Base-by-base conservation (phyloP, 2,888 invertebrate genomes). In the Eupelmus urozonus region DNA sequence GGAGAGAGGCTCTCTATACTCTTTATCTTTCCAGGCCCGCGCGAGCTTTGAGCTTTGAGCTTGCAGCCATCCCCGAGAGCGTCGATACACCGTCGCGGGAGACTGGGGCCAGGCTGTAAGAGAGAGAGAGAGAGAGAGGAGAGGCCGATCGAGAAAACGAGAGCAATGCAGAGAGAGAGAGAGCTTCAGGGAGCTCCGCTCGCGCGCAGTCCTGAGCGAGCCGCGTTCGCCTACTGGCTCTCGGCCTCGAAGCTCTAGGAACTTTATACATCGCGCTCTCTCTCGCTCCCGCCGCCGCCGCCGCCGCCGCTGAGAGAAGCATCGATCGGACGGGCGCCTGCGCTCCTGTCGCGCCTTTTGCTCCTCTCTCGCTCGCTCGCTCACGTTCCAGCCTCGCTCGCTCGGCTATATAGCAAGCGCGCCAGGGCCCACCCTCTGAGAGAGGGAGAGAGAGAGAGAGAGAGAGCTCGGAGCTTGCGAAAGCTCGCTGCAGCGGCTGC, bases 261-360 rank as follows among this genome's bases (percentile, higher is more conserved):
- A 88, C 88, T 89, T 89, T 89, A 88, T 89, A 89, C n/a, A n/a
- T n/a, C n/a, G n/a, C n/a, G n/a, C n/a, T n/a, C n/a, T n/a, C n/a
- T n/a, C n/a, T n/a, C n/a, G n/a, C n/a, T n/a, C n/a, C n/a, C n/a
- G n/a, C n/a, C n/a, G n/a, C n/a, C n/a, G n/a, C n/a, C n/a, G n/a
- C 87, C 85, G 84, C n/a, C 27, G 87, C 84, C 82, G 72, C 25
- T 84, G 86, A 83, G 82, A 85, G 84, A 85, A 84, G 84, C 89
- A 89, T 89, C 89, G 89, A 89, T 89, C 88, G 86, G 85, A 81
- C 83, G 82, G 82, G 89, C 89, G 89, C 89, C 87, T 89, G 89
- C 89, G 89, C 89, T 57, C 45, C 66, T 34, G 55, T 5, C 20
- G 23, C 18, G 9, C 45, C 13, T 45, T 45, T 16, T 1, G n/a